Conservation (phyloP, 2,888 invertebrate species). For the Theodoxus fluviatilis region DNA sequence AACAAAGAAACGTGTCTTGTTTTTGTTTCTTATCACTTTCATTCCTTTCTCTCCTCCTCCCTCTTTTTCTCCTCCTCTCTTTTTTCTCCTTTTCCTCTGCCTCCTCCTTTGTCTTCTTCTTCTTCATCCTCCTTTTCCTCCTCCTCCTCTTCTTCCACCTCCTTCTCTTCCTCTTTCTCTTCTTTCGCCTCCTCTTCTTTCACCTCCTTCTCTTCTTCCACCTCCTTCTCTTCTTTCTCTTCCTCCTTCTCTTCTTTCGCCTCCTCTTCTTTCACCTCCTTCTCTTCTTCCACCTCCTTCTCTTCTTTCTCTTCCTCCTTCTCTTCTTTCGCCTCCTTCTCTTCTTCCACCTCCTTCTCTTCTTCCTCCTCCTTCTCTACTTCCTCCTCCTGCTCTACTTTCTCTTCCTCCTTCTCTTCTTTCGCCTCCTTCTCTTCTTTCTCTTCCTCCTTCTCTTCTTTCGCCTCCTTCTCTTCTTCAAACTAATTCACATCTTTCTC, state of each 20-base stretch:
- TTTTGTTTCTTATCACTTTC: too few relatives aligned
- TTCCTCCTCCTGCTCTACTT: background rate
- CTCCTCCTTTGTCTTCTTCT: background rate
- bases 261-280: background rate
- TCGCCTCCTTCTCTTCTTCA: background rate
- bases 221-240: background rate
- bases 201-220: background rate
- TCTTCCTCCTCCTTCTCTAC: background rate
- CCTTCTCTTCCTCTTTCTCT: background rate
- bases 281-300: background rate
- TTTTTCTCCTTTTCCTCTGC: background rate
- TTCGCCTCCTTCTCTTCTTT: background rate
- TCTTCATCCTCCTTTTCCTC: background rate
- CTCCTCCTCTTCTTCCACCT: background rate
- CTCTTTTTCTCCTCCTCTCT: constrained; percentile 12
- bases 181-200: background rate
- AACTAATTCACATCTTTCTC: background rate
- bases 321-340: background rate
- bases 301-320: background rate
- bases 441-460: background rate
- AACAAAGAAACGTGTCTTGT: background rate
- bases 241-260: background rate
- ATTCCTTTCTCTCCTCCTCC: background rate
- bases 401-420: constrained; percentile 1
- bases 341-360: background rate